Evolutionary conservation across 2,113 vertebrate species (phyloP).

Genomic region (Pseudopodoces humilis): DNA sequence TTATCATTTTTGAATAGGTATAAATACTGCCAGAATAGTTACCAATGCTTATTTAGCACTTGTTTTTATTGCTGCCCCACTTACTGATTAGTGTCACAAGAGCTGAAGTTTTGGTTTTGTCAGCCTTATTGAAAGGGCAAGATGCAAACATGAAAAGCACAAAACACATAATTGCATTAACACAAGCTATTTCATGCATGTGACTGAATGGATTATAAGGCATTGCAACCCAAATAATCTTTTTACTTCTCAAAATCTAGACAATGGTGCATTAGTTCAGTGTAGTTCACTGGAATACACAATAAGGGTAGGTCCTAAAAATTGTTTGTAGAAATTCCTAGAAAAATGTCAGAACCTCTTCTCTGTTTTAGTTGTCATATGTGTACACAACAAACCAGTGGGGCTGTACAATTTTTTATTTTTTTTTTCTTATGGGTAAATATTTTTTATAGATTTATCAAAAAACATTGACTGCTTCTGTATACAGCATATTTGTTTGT

Average conservation of each 20-base stretch:
- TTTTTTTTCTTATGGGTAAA: background rate
- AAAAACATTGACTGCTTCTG: background rate
- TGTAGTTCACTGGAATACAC: background rate
- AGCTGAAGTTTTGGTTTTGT: background rate
- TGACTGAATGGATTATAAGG: background rate
- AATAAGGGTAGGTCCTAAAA: background rate
- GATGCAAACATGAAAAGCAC: background rate
- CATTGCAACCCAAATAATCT: background rate
- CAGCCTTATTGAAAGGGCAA: background rate
- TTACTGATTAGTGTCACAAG: background rate
- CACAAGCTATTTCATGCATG: background rate
- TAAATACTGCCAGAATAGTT: background rate
- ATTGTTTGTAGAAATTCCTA: background rate
- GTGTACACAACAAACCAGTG: background rate
- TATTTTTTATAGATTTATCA: background rate
- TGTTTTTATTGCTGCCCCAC: background rate
- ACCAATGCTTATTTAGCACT: background rate
- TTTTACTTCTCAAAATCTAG: background rate
- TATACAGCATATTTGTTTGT: background rate
- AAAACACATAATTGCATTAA: background rate
- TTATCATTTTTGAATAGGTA: background rate
- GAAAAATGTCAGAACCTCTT: background rate
- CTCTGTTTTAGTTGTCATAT: background rate
- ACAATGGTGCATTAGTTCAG: background rate
- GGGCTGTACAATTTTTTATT: background rate